phyloP scores from a whole-genome alignment of 2,797 vertebrate species.

The Tadarida brasiliensis region DNA sequence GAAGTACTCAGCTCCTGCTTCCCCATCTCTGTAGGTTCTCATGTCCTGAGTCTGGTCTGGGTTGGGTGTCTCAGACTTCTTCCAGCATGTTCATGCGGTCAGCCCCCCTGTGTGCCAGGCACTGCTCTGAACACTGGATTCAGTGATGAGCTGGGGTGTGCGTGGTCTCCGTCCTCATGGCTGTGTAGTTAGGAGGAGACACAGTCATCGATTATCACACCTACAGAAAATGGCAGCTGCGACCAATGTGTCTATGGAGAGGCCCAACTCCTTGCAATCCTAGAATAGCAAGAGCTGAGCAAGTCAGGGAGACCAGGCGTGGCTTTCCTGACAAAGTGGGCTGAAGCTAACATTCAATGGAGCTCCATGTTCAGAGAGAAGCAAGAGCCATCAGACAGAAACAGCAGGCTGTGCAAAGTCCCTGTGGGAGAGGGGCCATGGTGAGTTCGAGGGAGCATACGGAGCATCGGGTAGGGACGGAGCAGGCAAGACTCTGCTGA shows the following conservation, averaged over 20 bases:
- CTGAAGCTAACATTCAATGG: not conserved
- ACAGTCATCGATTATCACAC: rapidly evolving
- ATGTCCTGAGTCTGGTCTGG: rapidly evolving
- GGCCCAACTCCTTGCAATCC: rapidly evolving
- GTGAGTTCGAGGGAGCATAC: not conserved
- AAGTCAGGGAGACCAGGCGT: not conserved
- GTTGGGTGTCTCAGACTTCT: not conserved
- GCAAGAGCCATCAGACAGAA: too few species aligned
- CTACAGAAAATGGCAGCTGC: too few species aligned
- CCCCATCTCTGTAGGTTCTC: too few species aligned
- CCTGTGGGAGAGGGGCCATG: not conserved
- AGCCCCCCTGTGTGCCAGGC: rapidly evolving
- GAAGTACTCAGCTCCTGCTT: rapidly evolving
- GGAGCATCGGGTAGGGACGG: not conserved
- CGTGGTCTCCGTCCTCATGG: not conserved
- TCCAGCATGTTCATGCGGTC: not conserved
- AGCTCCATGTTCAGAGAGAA: not conserved
- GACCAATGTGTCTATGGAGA: too few species aligned
- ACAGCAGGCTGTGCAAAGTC: not conserved
- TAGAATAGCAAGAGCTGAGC: not conserved
- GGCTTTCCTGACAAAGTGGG: not conserved
- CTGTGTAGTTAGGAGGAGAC: too few species aligned
- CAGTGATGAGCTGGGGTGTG: not conserved
- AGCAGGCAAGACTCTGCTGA: not conserved
- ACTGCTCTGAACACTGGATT: not conserved